Evolutionary conservation across 1,140 invertebrate genomes (phyloP), one percentile per base, ranked within the genome.

Genomic region (Pseudomyrmex cubaensis): DNA sequence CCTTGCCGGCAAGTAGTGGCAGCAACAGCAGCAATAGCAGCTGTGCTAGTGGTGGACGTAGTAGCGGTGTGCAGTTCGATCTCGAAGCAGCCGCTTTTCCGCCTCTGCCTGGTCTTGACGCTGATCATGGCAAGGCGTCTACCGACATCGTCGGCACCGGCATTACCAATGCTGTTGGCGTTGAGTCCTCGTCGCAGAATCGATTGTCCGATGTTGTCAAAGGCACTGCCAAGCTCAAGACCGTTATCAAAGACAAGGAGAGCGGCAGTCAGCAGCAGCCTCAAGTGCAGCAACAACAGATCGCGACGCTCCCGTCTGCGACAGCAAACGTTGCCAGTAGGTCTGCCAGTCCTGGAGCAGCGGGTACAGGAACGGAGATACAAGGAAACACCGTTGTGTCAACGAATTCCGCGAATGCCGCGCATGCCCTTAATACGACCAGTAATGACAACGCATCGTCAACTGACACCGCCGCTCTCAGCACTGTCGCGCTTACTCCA

Each of bases 171-270:
- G 83, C 86, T 15, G 66, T 85, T n/a, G 87, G 90, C 59, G 85
- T 87, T 10, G 91, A 93, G 74, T 91, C 91, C 85, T 89, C 91
- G 74, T 93, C 93, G 8, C 93, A 94, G 80, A 96, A 95, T 91
- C 95, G 97, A 90, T 93, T 98, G 86, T 96, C 97, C 3, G 97
- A 98, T 93, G 97, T 98, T 50, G 97, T 98, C 22, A 97, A 97
- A 91, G 97, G 97, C 80, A 97, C 96, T 50, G 96, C 95, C 22
- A 96, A 96, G 90, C 89, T 94, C 46, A 96, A 95, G 92, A 91
- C 91, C 89, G 91, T 91, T 89, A 90, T 93, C 92, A 93, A 95
- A 90, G 92, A 94, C 77, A 91, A 93, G 61, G 91, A 92, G 74
- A 74, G 87, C 59, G 80, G 83, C 15, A 87, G 72, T 35, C 89